Conservation (phyloP, 2,797 vertebrate species). For the Coregonus sp. region DNA sequence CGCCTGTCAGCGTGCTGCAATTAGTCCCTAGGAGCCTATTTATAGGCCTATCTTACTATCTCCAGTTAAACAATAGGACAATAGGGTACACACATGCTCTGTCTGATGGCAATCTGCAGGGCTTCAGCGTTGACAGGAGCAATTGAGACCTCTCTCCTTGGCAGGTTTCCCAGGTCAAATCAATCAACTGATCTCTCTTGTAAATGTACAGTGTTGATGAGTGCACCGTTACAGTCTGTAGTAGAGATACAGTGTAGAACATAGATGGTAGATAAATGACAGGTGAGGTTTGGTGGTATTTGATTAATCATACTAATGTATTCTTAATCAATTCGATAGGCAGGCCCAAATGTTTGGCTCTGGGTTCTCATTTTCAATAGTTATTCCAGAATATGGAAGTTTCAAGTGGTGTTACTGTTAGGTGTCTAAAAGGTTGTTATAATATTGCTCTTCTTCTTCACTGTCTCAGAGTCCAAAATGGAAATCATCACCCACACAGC, state of each 20-base stretch:
- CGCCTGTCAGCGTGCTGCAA: slow-evolving; percentile 10
- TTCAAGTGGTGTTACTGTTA: not conserved
- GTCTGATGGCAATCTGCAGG: not conserved
- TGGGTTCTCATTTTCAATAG: not conserved
- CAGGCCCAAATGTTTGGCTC: not conserved
- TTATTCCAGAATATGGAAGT: not conserved
- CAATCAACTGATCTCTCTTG: not conserved
- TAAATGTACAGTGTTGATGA: not conserved
- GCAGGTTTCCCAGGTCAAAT: not conserved
- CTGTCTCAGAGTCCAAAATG: slow-evolving; percentile 60
- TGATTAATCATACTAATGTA: too few species aligned
- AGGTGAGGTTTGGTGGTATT: too few species aligned
- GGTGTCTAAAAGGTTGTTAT: not conserved
- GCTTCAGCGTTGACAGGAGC: not conserved
- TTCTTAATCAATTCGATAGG: too few species aligned
- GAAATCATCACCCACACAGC: slow-evolving; percentile 45
- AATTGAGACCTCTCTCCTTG: not conserved
- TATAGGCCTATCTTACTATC: not conserved
- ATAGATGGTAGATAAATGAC: not conserved
- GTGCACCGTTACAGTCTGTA: not conserved
- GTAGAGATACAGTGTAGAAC: not conserved
- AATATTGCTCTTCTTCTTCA: not conserved
- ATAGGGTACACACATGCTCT: not conserved
- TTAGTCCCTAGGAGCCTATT: slow-evolving; percentile 14
- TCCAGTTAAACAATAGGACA: not conserved